phyloP scores from a whole-genome alignment of 2,113 vertebrate genomes.

The Meriones unguiculatus region DNA sequence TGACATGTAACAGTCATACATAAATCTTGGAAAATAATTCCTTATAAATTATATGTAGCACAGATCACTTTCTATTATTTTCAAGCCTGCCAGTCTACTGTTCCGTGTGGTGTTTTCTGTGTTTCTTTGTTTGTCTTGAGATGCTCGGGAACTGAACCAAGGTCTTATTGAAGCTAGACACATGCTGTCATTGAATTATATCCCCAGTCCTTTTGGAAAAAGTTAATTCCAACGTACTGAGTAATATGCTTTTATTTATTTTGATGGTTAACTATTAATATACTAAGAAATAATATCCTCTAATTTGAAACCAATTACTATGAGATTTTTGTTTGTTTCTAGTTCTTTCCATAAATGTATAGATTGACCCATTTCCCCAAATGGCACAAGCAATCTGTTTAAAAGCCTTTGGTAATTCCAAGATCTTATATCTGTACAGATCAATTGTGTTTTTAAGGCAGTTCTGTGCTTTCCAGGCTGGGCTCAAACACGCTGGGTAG shows the following conservation, averaged over 20 bases:
- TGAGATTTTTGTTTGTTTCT: neutral
- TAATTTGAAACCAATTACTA: neutral
- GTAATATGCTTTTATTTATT: neutral
- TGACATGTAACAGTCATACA: neutral
- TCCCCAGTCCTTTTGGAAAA: neutral
- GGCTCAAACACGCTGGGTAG: neutral
- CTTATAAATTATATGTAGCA: neutral
- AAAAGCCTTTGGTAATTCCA: neutral
- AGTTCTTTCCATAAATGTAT: neutral
- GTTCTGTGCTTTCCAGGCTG: neutral
- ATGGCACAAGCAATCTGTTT: neutral
- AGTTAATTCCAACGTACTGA: slow-evolving; percentile 13
- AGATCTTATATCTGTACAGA: neutral
- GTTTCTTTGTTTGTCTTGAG: neutral
- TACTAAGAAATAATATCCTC: slow-evolving; percentile 16
- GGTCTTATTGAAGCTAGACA: neutral
- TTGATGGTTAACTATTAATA: neutral
- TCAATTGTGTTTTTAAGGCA: neutral
- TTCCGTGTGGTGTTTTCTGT: neutral
- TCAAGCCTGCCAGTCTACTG: neutral
- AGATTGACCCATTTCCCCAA: slow-evolving; percentile 15
- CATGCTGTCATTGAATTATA: neutral
- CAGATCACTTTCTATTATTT: neutral
- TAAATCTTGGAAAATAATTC: neutral
- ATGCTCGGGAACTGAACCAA: neutral